A percentile compares a stretch with the other conserved stretches of the same genome.
These are phyloP conservation scores for Nothoprocta perdicaria DNA, from an alignment of 2,113 vertebrate genomes.

Conservation along the genomic window DNA sequence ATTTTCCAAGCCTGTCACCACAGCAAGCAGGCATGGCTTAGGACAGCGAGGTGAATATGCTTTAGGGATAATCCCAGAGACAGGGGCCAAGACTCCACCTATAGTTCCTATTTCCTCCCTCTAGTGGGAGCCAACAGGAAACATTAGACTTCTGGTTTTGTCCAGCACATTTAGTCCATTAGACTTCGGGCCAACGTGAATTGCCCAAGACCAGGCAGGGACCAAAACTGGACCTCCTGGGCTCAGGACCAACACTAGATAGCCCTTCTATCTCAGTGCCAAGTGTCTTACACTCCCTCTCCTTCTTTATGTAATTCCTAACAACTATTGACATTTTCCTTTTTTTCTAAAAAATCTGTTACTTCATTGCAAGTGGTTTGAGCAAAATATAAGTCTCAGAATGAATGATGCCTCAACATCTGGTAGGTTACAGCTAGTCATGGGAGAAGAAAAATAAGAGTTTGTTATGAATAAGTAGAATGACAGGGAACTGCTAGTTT, in stretches of 20 bases:
- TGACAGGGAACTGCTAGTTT: not conserved
- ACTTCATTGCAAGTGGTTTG: not conserved
- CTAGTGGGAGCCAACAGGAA: not conserved
- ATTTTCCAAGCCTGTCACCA: fast-evolving
- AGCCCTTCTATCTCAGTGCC: fast-evolving
- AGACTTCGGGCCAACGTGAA: too few species aligned
- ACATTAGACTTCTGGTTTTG: fast-evolving
- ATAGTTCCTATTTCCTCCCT: too few species aligned
- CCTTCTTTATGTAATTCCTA: not conserved
- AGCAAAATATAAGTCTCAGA: not conserved
- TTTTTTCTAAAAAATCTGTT: not conserved
- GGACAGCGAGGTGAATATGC: not conserved
- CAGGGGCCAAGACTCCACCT: not conserved
- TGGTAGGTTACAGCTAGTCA: not conserved
- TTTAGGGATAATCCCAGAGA: not conserved
- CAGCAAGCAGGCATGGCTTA: too few species aligned
- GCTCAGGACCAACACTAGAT: not conserved
- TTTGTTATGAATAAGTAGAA: fast-evolving
- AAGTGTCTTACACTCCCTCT: not conserved
- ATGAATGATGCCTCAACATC: not conserved
- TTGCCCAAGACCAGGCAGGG: not conserved
- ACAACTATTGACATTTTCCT: not conserved
- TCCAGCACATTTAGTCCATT: not conserved
- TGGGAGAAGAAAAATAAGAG: not conserved
- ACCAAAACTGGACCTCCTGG: not conserved